Evolutionary conservation across 2,888 invertebrate genomes (phyloP), one percentile per base, ranked within the genome.

Genomic region (Ectemnius lituratus): DNA sequence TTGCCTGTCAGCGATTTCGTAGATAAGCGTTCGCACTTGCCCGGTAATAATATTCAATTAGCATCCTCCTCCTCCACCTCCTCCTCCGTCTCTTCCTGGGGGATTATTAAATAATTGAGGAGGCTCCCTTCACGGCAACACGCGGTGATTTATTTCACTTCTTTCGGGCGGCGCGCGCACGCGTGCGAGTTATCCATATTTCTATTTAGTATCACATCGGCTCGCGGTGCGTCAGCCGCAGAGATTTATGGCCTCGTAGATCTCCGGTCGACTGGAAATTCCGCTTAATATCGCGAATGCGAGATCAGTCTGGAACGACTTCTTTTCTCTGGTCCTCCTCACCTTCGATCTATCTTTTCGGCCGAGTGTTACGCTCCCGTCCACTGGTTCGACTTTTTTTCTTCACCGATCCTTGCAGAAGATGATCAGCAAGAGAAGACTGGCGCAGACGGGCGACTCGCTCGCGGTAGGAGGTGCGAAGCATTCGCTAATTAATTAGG

Each of bases 191-290:
- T 73, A 72, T 79, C 58, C 81, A 62, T 73, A 77, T 76, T 80
- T 73, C 63, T 67, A 75, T 81, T 73, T 70, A 72, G 74, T 79
- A 78, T 79, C 71, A 28, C 66, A 69, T 73, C 61, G 69, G 64
- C 61, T 47, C 63, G 70, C 70, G 66, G 64, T 62, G 69, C 67
- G 75, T 65, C 67, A 61, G 60, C 63, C 13, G 57, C 37, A 6
- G 61, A 75, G 84, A 87, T 86, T 86, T 86, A 86, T 80, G 82
- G 84, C 83, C 81, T 85, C 83, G 84, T 84, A 86, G 81, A 82
- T 84, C 77, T 74, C 79, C 75, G 73, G 65, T 69, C 74, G 63
- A 72, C 79, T 78, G 70, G 79, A 78, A 83, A 83, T 78, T 83
- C 73, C 61, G 69, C 58, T 72, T 74, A 68, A 73, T 75, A 75